Conservation (phyloP, 2,888 invertebrate genomes). For the Lasioglossum leucozonium region DNA sequence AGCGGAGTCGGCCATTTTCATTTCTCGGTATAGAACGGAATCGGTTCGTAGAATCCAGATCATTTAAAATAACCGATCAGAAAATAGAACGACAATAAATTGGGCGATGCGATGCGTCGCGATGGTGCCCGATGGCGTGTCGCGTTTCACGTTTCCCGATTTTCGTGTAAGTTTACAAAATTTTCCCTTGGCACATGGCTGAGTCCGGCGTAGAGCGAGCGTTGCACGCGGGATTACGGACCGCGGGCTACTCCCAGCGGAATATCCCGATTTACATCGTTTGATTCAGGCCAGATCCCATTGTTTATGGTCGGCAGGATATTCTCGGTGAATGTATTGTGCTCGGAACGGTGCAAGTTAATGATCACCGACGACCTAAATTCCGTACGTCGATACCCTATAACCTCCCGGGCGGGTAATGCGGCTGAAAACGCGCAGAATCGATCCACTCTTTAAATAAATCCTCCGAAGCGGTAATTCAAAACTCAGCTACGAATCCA, state of each 20-base stretch:
- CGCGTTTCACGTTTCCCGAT: conserved; percentile 36
- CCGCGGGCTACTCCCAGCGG: conserved; percentile 15
- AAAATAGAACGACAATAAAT: conserved; percentile 55
- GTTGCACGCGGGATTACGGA: conserved; percentile 22
- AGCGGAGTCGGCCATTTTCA: neutral
- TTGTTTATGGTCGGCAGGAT: conserved; percentile 58
- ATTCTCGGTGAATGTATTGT: conserved; percentile 53
- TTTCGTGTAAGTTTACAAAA: conserved; percentile 24
- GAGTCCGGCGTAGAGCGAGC: neutral
- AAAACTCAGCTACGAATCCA: conserved; percentile 47
- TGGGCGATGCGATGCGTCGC: conserved; percentile 35
- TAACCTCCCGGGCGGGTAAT: conserved; percentile 31
- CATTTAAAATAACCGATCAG: conserved; percentile 58
- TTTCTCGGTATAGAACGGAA: neutral
- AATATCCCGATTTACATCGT: conserved; percentile 51
- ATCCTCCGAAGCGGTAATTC: conserved; percentile 36
- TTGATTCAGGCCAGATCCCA: conserved; percentile 44
- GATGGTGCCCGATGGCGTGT: conserved; percentile 34
- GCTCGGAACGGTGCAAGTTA: conserved; percentile 48
- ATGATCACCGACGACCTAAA: conserved; percentile 42
- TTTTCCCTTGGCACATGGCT: conserved; percentile 9
- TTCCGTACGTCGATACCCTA: conserved; percentile 40
- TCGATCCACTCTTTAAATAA: conserved; percentile 41
- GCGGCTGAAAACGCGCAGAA: conserved; percentile 23
- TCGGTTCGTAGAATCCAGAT: conserved; percentile 34